phyloP scores from a whole-genome alignment of 2,113 vertebrate genomes.

The Hemiprocne comata region DNA sequence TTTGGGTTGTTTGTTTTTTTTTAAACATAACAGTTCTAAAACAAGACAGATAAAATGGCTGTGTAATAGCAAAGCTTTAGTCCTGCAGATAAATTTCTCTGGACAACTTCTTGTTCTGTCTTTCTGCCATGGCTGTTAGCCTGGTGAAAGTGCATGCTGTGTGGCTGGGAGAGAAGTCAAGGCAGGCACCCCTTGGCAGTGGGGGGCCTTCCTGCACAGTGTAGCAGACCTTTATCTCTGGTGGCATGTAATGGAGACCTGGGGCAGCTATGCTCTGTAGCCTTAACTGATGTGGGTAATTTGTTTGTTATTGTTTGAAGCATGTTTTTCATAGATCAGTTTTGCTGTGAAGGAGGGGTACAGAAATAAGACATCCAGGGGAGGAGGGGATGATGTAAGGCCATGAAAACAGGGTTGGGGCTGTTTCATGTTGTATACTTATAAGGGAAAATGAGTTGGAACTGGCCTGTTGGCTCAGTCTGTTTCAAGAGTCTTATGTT shows the following conservation, averaged over 20 bases:
- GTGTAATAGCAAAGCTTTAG: not conserved
- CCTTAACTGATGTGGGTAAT: not conserved
- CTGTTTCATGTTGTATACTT: conserved; percentile 4
- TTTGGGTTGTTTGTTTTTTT: not conserved
- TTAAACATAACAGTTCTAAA: not conserved
- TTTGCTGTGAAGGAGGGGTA: not conserved
- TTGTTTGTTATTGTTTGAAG: not conserved
- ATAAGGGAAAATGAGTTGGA: conserved; percentile 32
- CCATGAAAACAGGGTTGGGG: not conserved
- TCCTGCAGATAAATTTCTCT: not conserved
- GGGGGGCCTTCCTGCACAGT: not conserved
- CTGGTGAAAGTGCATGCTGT: not conserved
- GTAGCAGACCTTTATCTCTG: not conserved
- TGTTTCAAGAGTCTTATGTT: not conserved
- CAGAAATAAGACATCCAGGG: not conserved
- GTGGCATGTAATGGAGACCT: fast-evolving
- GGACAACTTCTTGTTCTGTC: not conserved
- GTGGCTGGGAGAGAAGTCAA: not conserved
- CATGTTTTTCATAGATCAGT: fast-evolving
- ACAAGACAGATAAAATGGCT: not conserved
- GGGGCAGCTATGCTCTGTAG: not conserved
- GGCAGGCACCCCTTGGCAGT: fast-evolving
- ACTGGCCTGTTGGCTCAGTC: not conserved
- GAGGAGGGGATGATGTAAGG: not conserved
- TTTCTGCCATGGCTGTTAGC: not conserved